Conservation (phyloP, 2,113 vertebrate species). For the Melospiza melodia region DNA sequence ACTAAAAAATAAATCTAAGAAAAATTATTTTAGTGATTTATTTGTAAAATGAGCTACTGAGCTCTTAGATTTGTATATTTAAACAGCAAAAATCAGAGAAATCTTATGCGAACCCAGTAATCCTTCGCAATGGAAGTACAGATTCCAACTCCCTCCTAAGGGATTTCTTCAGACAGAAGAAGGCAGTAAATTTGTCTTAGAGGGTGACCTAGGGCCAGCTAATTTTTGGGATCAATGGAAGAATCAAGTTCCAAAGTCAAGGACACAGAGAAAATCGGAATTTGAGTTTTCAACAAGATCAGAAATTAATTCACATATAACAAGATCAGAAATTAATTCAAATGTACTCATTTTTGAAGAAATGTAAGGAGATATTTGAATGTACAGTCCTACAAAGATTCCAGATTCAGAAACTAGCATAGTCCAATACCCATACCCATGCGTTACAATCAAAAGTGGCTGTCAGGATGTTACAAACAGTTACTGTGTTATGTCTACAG, state of each 20-base stretch:
- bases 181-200: background rate
- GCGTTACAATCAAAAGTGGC: background rate
- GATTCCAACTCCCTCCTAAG: background rate
- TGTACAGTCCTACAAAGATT: background rate
- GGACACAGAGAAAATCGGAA: background rate
- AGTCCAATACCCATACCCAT: background rate
- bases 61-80: background rate
- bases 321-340: too few relatives aligned
- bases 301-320: background rate
- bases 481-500: background rate
- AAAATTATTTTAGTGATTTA: background rate
- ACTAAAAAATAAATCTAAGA: background rate
- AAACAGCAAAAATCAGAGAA: background rate
- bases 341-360: background rate
- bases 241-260: constrained; percentile 24
- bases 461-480: background rate
- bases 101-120: background rate
- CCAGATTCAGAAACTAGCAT: background rate
- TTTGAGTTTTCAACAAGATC: background rate
- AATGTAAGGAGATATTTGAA: background rate
- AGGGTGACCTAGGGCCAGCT: background rate
- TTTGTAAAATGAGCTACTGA: background rate
- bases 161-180: background rate
- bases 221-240: background rate
- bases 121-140: background rate